These are phyloP conservation scores for Coremacera marginata DNA, from an alignment of 2,888 invertebrate species.

Conservation along the genomic window DNA sequence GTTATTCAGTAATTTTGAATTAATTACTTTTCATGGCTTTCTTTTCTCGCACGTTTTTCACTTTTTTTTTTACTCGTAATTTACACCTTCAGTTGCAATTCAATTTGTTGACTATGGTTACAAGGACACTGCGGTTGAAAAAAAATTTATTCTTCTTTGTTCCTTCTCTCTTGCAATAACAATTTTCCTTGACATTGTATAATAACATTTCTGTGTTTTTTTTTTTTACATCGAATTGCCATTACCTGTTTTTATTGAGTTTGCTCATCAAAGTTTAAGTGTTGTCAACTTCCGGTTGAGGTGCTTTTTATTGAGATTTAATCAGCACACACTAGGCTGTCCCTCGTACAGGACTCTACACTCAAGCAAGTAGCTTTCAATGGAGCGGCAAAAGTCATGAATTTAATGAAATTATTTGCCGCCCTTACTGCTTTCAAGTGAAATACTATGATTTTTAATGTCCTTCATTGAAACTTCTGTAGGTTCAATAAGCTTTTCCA, in stretches of 20 bases:
- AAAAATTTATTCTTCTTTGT: background rate
- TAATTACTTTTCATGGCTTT: no score
- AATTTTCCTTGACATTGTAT: background rate
- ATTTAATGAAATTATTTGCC: no score
- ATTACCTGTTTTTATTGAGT: background rate
- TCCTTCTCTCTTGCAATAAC: background rate
- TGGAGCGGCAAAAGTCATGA: no score
- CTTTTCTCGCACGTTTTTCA: no score
- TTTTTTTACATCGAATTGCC: no score
- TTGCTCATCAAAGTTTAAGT: conserved; percentile 10
- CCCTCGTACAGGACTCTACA: background rate
- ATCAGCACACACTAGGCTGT: background rate
- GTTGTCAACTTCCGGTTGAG: background rate
- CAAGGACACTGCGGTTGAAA: conserved; percentile 3
- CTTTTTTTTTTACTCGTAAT: background rate
- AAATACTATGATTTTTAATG: no score
- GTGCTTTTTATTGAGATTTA: background rate
- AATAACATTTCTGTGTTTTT: background rate
- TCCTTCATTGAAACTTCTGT: no score
- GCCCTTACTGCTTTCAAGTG: no score
- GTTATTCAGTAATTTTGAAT: background rate
- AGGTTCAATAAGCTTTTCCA: no score
- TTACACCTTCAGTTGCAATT: background rate
- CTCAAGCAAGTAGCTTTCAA: background rate
- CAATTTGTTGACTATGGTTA: background rate